Conservation (phyloP, 2,113 vertebrate species). For the Guaruba guarouba region DNA sequence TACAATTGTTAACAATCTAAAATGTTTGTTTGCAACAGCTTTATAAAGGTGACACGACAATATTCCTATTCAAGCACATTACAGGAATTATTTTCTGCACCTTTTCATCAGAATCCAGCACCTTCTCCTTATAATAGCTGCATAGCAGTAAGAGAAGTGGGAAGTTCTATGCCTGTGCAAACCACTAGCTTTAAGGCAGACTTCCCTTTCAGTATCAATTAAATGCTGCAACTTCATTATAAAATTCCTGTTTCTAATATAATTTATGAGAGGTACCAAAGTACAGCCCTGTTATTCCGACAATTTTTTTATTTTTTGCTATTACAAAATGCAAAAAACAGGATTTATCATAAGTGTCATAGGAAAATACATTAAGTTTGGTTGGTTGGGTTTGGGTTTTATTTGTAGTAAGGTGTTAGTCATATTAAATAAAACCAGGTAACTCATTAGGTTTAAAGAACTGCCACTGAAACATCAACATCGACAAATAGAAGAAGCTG, state of each 20-base stretch:
- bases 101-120: neutral
- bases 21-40: neutral
- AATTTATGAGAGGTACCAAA: neutral
- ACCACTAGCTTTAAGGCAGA: neutral
- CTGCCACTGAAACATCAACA: neutral
- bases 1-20: neutral
- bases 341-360: neutral
- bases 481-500: rapidly evolving
- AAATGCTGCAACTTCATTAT: neutral
- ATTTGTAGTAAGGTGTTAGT: neutral
- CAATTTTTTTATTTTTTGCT: neutral
- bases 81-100: neutral
- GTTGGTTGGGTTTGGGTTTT: neutral
- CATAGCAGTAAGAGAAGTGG: neutral
- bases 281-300: neutral
- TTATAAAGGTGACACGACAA: neutral
- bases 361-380: neutral
- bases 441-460: neutral
- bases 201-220: neutral
- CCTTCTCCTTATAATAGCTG: neutral
- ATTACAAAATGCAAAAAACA: neutral
- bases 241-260: neutral
- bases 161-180: neutral
- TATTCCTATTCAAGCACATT: neutral
- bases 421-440: neutral